phyloP scores from a whole-genome alignment of 1,140 invertebrate genomes.

The Onthophagus taurus region DNA sequence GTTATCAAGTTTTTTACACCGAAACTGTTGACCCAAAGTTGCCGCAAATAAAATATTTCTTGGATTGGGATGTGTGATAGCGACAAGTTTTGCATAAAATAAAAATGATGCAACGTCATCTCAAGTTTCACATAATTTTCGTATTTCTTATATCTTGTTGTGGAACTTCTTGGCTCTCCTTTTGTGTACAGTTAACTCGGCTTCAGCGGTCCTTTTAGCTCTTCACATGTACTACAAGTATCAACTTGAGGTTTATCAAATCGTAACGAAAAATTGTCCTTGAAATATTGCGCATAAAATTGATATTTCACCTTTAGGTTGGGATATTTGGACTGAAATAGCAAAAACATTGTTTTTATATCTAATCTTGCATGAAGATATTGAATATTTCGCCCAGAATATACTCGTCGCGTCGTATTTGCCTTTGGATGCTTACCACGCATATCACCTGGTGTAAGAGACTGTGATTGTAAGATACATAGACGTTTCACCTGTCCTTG shows the following conservation, averaged over 20 bases:
- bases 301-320: constrained; percentile 17
- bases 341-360: background rate
- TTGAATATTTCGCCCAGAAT: constrained; percentile 8
- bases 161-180: background rate
- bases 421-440: constrained; percentile 7
- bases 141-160: background rate
- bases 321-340: constrained; percentile 21
- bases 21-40: constrained; percentile 1
- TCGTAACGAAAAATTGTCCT: constrained; percentile 1
- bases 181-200: background rate
- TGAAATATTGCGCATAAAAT: background rate
- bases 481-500: too few relatives aligned
- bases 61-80: background rate
- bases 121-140: too few relatives aligned
- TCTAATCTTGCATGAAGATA: constrained; percentile 11
- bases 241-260: constrained; percentile 2
- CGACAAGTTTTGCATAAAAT: too few relatives aligned
- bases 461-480: too few relatives aligned
- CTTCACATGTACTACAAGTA: background rate
- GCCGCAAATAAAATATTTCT: background rate
- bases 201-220: background rate
- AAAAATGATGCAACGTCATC: too few relatives aligned
- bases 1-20: constrained; percentile 4
- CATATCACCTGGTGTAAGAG: too few relatives aligned
- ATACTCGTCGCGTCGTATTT: constrained; percentile 2